These are phyloP conservation scores for Tupaia tana DNA, from an alignment of 2,113 vertebrate species.

Conservation along the genomic window DNA sequence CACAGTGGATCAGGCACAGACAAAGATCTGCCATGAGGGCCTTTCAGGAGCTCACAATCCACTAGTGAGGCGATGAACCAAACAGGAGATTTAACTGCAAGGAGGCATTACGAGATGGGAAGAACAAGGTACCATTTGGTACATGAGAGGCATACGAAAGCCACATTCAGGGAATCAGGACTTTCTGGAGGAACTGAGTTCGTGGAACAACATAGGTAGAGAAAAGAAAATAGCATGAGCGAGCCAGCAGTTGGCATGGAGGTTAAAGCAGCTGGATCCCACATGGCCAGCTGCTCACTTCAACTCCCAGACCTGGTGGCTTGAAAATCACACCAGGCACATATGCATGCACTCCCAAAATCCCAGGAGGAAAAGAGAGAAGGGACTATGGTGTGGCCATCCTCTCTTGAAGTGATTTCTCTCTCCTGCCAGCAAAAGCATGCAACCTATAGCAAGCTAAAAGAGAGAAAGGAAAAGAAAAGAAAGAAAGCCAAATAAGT, in stretches of 20 bases:
- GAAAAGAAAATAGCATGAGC: background rate
- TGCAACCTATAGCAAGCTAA: too few relatives aligned
- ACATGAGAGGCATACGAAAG: background rate
- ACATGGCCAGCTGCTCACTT: too few relatives aligned
- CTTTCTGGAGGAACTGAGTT: background rate
- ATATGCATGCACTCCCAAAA: too few relatives aligned
- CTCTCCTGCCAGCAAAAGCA: too few relatives aligned
- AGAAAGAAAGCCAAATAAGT: background rate
- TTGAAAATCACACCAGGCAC: too few relatives aligned
- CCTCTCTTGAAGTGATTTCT: too few relatives aligned
- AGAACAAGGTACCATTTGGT: background rate
- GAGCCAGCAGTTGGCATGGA: too few relatives aligned
- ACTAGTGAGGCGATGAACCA: background rate
- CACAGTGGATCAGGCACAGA: background rate
- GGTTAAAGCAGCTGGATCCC: too few relatives aligned
- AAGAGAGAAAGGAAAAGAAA: background rate
- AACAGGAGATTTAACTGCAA: background rate
- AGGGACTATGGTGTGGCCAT: too few relatives aligned
- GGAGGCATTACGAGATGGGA: background rate
- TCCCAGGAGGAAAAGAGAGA: too few relatives aligned
- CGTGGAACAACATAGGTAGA: background rate
- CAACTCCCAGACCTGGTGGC: too few relatives aligned
- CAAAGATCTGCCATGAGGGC: constrained; percentile 2
- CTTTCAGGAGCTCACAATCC: background rate
- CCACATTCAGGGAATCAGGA: background rate